These are phyloP conservation scores for Coleophora flavipennella DNA, from an alignment of 2,888 invertebrate species.

Conservation along the genomic window DNA sequence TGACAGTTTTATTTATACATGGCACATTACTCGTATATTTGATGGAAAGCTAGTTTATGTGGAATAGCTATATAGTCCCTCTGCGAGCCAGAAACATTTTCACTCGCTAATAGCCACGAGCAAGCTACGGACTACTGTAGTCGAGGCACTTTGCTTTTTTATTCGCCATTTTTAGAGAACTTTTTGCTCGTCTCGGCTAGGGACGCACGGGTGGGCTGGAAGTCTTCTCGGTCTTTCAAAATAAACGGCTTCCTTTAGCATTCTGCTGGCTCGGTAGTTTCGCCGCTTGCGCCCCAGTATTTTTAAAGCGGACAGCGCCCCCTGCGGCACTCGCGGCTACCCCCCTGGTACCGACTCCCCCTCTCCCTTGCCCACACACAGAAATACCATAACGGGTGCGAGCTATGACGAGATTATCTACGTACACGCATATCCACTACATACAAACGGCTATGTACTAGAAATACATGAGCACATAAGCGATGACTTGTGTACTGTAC, in stretches of 20 bases:
- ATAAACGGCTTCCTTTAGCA: conserved; percentile 61
- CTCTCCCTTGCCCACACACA: conserved; percentile 43
- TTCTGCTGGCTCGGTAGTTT: conserved; percentile 54
- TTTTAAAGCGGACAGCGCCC: conserved; percentile 68
- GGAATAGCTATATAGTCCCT: too few species aligned
- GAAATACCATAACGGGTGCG: conserved; percentile 72
- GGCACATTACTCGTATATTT: too few species aligned
- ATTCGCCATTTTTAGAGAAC: conserved; percentile 36
- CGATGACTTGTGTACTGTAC: conserved; percentile 60
- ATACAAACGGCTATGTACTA: conserved; percentile 52
- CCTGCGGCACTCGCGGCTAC: conserved; percentile 53
- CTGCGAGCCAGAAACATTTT: conserved; percentile 37
- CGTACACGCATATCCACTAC: conserved; percentile 56
- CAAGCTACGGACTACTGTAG: conserved; percentile 6
- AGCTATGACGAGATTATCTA: conserved; percentile 72
- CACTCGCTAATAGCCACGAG: conserved; percentile 36
- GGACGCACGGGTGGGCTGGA: conserved; percentile 31
- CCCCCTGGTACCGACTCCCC: conserved; percentile 7
- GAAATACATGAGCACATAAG: conserved; percentile 52
- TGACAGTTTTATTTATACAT: conserved; percentile 23
- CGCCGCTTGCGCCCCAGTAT: conserved; percentile 52
- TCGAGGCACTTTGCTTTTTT: conserved; percentile 24
- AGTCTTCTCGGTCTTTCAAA: conserved; percentile 53
- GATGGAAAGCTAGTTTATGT: too few species aligned
- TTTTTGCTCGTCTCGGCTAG: conserved; percentile 43